Evolutionary conservation across 2,888 invertebrate genomes (phyloP).

Genomic region (Osmoderma eremita): DNA sequence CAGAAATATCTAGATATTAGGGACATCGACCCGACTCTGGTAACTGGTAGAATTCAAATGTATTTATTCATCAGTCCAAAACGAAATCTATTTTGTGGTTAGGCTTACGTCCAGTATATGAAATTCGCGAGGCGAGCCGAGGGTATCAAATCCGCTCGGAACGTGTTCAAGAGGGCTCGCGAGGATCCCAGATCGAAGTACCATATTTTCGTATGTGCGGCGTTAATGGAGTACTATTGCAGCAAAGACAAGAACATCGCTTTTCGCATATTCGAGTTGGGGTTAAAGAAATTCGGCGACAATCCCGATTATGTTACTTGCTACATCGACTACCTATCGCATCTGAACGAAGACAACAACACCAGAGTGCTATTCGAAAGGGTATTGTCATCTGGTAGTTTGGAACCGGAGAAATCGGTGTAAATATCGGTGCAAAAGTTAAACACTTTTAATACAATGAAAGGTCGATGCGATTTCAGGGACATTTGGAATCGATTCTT

Average conservation of each 20-base stretch:
- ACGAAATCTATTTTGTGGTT: conserved; percentile 39
- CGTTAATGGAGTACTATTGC: conserved; percentile 99
- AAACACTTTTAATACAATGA: neutral
- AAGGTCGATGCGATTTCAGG: conserved; percentile 61
- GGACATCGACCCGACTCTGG: conserved; percentile 95
- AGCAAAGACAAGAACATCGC: conserved; percentile 98
- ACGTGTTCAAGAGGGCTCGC: conserved; percentile 93
- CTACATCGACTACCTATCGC: conserved; percentile 96
- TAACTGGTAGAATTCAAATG: conserved; percentile 59
- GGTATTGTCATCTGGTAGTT: conserved; percentile 90
- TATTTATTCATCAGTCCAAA: neutral
- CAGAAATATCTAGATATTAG: conserved; percentile 87
- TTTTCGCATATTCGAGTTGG: conserved; percentile 96
- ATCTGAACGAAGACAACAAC: conserved; percentile 99
- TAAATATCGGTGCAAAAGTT: conserved; percentile 62
- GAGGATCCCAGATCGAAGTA: conserved; percentile 88
- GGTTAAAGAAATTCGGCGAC: conserved; percentile 95
- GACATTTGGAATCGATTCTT: conserved; percentile 99
- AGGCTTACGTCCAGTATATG: conserved; percentile 99
- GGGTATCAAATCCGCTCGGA: conserved; percentile 95
- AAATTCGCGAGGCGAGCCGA: conserved; percentile 97
- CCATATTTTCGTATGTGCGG: conserved; percentile 96
- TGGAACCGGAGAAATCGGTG: conserved; percentile 92
- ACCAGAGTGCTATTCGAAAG: conserved; percentile 98
- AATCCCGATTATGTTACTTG: conserved; percentile 95